Base-by-base conservation (phyloP, 2,888 invertebrate species). In the Troides helena region DNA sequence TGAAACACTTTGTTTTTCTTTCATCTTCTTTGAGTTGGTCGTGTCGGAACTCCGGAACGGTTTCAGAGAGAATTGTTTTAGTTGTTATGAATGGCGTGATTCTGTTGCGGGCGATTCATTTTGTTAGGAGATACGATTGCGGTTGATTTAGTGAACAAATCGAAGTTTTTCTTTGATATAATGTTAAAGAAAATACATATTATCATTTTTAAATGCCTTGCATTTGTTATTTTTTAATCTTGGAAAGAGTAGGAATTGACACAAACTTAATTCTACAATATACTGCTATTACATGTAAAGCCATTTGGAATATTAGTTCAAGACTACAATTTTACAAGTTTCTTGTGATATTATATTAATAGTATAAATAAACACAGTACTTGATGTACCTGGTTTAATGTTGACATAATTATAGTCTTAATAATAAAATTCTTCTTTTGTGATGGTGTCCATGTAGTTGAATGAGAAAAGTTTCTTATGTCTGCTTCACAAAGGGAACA, bases 1-100 rank as follows among this genome's bases (percentile, higher is more conserved):
- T 88, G 88, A 88, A 90, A 87, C 89, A 86, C 82, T 88, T 89
- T 90, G 88, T 89, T 89, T 87, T 89, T 86, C 87, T 89, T 90
- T 89, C 88, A 86, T 87, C 78, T 82, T 81, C 81, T 86, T 87
- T 85, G 83, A 81, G 79, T 63, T 53, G n/a, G 57, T 58, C 39
- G 75, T 80, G 79, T 80, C 76, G 71, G 77, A 83, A 79, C 72
- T 75, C 75, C n/a, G 74, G 75, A 81, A 80, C 75, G 77, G 78
- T 80, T 77, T 78, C 74, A 69, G 74, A 73, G 75, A 70, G 68
- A 72, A 79, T 79, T 78, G 74, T 77, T 77, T 72, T 59, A n/a
- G 73, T 46, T 67, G 36, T 23, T 65, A 65, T 57, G 39, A 39
- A 57, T 43, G 10, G 18, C 56, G 53, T 50, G 17, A 50, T 43